Percentiles rank a stretch among this genome's conserved stretches.
Conservation (phyloP, 1,140 invertebrate genomes). For the Drosophila pallidifrons region DNA sequence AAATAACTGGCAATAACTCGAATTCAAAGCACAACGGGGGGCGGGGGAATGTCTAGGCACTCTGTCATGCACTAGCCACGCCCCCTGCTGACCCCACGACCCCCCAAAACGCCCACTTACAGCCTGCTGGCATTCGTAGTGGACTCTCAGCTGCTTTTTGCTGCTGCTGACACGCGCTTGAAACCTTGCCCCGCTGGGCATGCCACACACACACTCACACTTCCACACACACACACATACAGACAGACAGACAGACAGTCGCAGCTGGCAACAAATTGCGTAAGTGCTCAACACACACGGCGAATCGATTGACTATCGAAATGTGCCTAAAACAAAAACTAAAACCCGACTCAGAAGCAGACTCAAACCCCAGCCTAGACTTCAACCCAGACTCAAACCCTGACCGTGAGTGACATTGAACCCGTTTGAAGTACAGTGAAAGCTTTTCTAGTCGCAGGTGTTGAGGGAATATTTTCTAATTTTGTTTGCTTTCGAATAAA, state of each 20-base stretch:
- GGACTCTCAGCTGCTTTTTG: background rate
- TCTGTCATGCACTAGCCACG: slow-evolving; percentile 61
- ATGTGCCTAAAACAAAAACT: slow-evolving; percentile 20
- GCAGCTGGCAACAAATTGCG: slow-evolving; percentile 70
- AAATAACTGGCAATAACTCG: slow-evolving; percentile 70
- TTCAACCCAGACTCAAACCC: background rate
- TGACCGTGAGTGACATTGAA: too few species aligned
- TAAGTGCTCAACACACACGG: slow-evolving; percentile 51
- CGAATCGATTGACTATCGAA: slow-evolving; percentile 44
- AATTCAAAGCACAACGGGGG: slow-evolving; percentile 74
- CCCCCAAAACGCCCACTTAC: background rate
- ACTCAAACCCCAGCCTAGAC: slow-evolving; percentile 5
- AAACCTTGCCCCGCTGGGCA: slow-evolving; percentile 62
- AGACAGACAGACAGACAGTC: background rate
- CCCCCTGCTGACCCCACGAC: slow-evolving; percentile 25
- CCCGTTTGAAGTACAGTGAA: too few species aligned
- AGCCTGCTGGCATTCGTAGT: background rate
- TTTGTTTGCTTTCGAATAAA: too few species aligned
- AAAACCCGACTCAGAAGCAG: slow-evolving; percentile 31
- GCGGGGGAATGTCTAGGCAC: slow-evolving; percentile 42
- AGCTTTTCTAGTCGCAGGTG: too few species aligned
- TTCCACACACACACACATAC: too few species aligned
- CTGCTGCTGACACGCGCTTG: slow-evolving; percentile 72
- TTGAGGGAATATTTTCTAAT: too few species aligned
- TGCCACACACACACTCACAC: slow-evolving; percentile 31